Base-by-base conservation (phyloP, 1,140 invertebrate genomes). In the Eurosta solidaginis region DNA sequence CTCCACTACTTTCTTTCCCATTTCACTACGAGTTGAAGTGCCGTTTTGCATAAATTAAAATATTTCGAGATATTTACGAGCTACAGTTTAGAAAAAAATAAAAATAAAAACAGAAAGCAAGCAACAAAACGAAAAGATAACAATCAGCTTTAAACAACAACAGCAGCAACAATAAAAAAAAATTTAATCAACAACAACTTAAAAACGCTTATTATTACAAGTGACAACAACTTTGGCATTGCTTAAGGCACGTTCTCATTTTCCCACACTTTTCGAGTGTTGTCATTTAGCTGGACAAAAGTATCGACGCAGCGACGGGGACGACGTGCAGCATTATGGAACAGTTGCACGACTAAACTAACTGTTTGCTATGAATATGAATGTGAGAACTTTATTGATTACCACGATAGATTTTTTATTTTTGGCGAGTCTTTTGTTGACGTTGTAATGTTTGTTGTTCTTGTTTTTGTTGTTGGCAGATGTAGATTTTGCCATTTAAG, bases 211-310 rank as follows among this genome's bases (percentile, higher is more conserved):
- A 20, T 68, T 40, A 68, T 68, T 40, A 68, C 40, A 68, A 68
- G 59, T 40, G 36, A 68, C 59, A 68, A 68, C 59, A 68, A 68
- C 59, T 68, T 68, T 68, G 59, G 59, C 59, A 40, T 68, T 36
- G 59, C 59, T 68, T 40, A 9, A 68, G 59, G 59, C 59, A 68
- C 59, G 59, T 68, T 40, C 59, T 68, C 59, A 68, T 68, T 68
- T 68, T 68, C 59, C 59, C 59, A 68, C 59, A 68, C 59, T 68
- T 68, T 68, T 68, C 33, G 59, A 68, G 59, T 17, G 7, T n/a
- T n/a, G 59, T 7, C 33, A 14, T 6, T 33, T n/a, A n/a, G 54
- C 29, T 20, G 54, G 5, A 0, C 54, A 6, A 2, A 22, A n/a
- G 49, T 7, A 25, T 25, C 20, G 9, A 52, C 9, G 49, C 22